Evolutionary conservation across 2,797 vertebrate species (phyloP).

Genomic region (Lophius americanus): DNA sequence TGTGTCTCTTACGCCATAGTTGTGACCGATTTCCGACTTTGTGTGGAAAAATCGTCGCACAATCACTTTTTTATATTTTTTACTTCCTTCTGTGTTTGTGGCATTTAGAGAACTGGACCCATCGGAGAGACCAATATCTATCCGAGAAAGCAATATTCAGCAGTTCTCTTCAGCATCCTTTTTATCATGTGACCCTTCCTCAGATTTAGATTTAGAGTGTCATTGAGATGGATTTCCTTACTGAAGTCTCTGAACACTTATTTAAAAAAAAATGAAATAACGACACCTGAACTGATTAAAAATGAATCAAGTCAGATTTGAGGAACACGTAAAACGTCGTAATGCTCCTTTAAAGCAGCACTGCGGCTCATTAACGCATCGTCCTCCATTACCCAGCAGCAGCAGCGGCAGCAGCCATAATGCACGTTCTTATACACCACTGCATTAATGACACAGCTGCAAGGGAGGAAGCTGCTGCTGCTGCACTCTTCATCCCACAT

Average conservation of each 20-base stretch:
- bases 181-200: no score
- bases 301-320: background rate
- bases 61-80: background rate
- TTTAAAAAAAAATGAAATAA: background rate
- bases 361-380: constrained; percentile 62
- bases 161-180: no score
- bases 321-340: constrained; percentile 1
- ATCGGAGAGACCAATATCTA: no score
- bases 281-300: constrained; percentile 1
- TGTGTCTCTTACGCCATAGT: background rate
- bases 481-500: constrained; percentile 34
- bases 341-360: constrained; percentile 45
- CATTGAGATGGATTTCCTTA: no score
- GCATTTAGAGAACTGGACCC: no score
- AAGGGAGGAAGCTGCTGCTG: constrained; percentile 61
- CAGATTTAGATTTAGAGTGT: no score
- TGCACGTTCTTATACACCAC: constrained; percentile 65
- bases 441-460: constrained; percentile 72
- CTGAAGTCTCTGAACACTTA: no score
- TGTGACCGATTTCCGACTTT: background rate
- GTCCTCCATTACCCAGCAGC: constrained; percentile 66
- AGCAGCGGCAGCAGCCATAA: constrained; percentile 59
- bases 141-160: no score
- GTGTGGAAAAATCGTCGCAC: background rate
- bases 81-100: background rate